Evolutionary conservation across 2,888 invertebrate genomes (phyloP).

Genomic region (Ochropacha duplaris): DNA sequence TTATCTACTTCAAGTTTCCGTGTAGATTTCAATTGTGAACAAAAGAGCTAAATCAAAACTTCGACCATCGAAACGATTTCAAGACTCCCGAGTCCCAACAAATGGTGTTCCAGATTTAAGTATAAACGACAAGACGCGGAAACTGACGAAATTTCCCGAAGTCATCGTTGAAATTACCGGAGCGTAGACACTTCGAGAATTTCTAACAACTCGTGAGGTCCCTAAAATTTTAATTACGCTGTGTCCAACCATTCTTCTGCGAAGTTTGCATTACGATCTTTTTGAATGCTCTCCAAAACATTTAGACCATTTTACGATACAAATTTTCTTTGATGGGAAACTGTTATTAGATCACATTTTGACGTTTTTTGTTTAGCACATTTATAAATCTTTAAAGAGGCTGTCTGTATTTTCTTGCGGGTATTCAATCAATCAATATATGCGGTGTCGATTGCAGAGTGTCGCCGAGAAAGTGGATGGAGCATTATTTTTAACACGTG

Average conservation of each 20-base stretch:
- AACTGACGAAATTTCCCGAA: constrained; percentile 33
- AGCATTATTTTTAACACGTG: background rate
- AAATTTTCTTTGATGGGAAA: constrained; percentile 31
- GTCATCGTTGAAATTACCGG: constrained; percentile 32
- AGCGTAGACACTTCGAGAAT: constrained; percentile 33
- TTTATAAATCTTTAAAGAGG: background rate
- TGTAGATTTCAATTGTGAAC: background rate
- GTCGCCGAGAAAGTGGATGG: background rate
- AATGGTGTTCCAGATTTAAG: constrained; percentile 28
- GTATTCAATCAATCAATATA: constrained; percentile 5
- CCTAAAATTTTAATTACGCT: constrained; percentile 61
- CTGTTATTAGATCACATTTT: constrained; percentile 8
- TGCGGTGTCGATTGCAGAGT: background rate
- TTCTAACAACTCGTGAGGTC: constrained; percentile 40
- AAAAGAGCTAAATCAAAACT: constrained; percentile 9
- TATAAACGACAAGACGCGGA: constrained; percentile 21
- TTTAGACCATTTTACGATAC: constrained; percentile 28
- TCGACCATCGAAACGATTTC: constrained; percentile 10
- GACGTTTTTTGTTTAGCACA: background rate
- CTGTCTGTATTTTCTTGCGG: background rate
- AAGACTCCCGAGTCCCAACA: constrained; percentile 5
- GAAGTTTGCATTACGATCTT: constrained; percentile 32
- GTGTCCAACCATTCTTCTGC: constrained; percentile 39
- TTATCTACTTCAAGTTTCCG: background rate
- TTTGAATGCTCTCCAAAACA: constrained; percentile 36